phyloP scores from a whole-genome alignment of 2,888 invertebrate species.

The Smittia sp. region DNA sequence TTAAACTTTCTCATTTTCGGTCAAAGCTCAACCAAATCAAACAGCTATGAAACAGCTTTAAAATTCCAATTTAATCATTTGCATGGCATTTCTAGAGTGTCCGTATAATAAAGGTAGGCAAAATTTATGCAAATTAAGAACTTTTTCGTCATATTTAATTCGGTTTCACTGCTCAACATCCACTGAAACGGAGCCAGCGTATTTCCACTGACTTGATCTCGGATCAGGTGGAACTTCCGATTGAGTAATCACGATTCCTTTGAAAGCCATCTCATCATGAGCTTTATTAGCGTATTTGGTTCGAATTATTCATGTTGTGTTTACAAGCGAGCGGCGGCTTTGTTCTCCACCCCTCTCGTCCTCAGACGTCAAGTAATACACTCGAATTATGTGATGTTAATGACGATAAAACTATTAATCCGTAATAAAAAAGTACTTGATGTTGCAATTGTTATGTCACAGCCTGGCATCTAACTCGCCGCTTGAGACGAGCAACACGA shows the following conservation, averaged over 20 bases:
- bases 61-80: too few relatives aligned
- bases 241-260: slow-evolving; percentile 21
- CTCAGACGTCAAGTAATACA: background rate
- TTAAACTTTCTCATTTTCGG: too few relatives aligned
- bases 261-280: slow-evolving; percentile 29
- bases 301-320: slow-evolving; percentile 19
- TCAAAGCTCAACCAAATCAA: too few relatives aligned
- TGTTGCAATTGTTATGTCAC: slow-evolving; percentile 38
- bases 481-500: background rate
- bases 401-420: slow-evolving; percentile 41
- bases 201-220: background rate
- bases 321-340: background rate
- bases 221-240: slow-evolving; percentile 26
- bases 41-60: too few relatives aligned
- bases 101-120: background rate
- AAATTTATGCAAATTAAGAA: background rate
- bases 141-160: background rate
- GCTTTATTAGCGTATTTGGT: slow-evolving; percentile 33
- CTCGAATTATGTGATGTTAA: slow-evolving; percentile 36
- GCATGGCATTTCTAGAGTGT: too few relatives aligned
- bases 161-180: background rate
- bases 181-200: background rate
- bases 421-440: slow-evolving; percentile 41
- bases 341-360: background rate
- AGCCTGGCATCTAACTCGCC: slow-evolving; percentile 2